Evolutionary conservation across 2,797 vertebrate genomes (phyloP).

Genomic region (Euphonia xanthogaster): DNA sequence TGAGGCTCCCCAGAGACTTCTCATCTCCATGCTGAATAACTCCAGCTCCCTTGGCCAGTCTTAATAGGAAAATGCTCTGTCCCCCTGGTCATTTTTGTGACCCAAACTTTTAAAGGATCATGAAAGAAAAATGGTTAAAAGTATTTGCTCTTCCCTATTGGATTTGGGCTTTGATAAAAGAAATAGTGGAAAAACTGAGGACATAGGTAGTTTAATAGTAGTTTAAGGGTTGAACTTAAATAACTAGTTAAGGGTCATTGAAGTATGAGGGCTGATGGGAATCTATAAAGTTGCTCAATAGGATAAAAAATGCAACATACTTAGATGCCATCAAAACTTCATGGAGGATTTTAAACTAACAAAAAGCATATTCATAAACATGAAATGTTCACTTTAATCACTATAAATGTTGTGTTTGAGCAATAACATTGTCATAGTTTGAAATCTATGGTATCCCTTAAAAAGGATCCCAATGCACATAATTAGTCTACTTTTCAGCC

Average conservation of each 20-base stretch:
- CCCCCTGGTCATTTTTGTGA: fast-evolving
- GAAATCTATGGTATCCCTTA: background rate
- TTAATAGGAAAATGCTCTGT: background rate
- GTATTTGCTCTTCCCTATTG: background rate
- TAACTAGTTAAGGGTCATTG: background rate
- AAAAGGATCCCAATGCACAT: background rate
- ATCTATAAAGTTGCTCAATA: background rate
- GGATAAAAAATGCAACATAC: background rate
- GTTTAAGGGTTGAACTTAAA: background rate
- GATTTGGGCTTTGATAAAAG: background rate
- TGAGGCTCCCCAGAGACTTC: background rate
- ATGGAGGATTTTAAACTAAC: background rate
- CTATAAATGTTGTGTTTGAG: background rate
- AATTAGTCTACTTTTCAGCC: background rate
- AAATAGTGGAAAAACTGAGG: background rate
- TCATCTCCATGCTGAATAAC: background rate
- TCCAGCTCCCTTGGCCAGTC: background rate
- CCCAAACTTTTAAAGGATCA: background rate
- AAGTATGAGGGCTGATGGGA: background rate
- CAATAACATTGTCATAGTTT: background rate
- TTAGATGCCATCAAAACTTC: background rate
- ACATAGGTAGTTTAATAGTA: background rate
- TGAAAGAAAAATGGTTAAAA: background rate
- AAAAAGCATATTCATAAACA: background rate
- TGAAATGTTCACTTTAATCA: background rate